Base-by-base conservation (phyloP, 2,797 vertebrate genomes). In the Phrynocephalus forsythii region DNA sequence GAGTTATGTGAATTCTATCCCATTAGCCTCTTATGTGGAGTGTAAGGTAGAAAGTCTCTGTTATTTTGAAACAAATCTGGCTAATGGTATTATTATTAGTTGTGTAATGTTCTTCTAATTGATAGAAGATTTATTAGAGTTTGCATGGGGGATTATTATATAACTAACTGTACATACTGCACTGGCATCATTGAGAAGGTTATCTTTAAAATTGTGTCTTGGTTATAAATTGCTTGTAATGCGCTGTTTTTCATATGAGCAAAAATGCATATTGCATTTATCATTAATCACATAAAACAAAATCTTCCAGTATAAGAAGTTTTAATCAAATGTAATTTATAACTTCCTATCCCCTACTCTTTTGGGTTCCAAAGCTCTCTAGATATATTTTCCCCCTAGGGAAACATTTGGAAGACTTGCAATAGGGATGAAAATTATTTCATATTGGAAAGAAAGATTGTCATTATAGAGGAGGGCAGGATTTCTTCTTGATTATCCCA, bases 201-300 rank as follows among this genome's bases (percentile, higher is more conserved):
- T 78, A 91, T 15, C 20, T 24, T 81, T 90, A 52, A 87, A 68
- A 87, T 89, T 91, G 81, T 63, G n/a, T 30, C 48, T 83, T 63
- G 18, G 60, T 18, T 20, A 38, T 38, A 20, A 16, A 72, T 33
- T 44, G 33, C n/a, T 18, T 75, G 33, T 18, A 22, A 75, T 93
- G 87, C 87, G 89, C 80, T 88, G 69, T 85, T 86, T 91, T 56
- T 91, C 88, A 85, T 83, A 84, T 50, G 60, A 73, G 50, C 63
- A 44, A 30, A 38, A 75, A 67, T 24, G 38, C 92, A 24, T 15
- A 79, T 71, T 44, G 60, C 75, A 79, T 60, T 83, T 86, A 73
- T 15, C 92, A 92, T 91, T 80, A 90, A 91, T 89, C 88, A 95
- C 88, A 91, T 88, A 81, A 89, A 84, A 88, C 94, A 94, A 38